These are phyloP conservation scores for Stegophylla sp. DNA, from an alignment of 2,888 invertebrate genomes.

Conservation along the genomic window DNA sequence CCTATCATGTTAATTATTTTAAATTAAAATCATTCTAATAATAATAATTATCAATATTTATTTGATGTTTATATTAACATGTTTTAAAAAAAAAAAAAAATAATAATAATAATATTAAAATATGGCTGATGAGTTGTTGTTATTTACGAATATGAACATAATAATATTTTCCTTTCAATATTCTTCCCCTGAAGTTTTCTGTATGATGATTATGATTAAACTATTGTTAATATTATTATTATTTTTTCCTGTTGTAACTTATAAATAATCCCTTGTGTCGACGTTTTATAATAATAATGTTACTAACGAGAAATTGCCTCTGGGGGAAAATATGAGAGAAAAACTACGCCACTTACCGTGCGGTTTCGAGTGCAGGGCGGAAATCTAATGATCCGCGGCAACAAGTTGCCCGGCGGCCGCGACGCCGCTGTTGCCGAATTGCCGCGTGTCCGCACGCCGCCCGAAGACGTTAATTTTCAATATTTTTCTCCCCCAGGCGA, in stretches of 20 bases:
- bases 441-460: constrained; percentile 56
- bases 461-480: constrained; percentile 41
- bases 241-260: constrained; percentile 15
- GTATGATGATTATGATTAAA: constrained; percentile 4
- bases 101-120: background rate
- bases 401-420: constrained; percentile 55
- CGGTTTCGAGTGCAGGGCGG: constrained; percentile 42
- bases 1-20: too few relatives aligned
- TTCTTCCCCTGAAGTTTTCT: background rate
- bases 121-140: background rate
- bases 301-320: constrained; percentile 56
- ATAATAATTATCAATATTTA: too few relatives aligned
- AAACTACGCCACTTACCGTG: constrained; percentile 38
- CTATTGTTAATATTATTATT: constrained; percentile 27
- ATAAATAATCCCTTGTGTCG: constrained; percentile 36
- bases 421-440: too few relatives aligned
- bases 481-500: constrained; percentile 40
- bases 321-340: constrained; percentile 45
- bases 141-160: background rate
- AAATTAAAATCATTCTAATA: too few relatives aligned
- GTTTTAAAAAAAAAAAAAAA: too few relatives aligned
- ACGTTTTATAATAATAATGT: constrained; percentile 46
- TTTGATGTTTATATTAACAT: too few relatives aligned
- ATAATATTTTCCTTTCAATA: background rate
- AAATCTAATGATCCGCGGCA: constrained; percentile 59